Base-by-base conservation (phyloP, 2,797 vertebrate species). In the Cyclopterus lumpus region DNA sequence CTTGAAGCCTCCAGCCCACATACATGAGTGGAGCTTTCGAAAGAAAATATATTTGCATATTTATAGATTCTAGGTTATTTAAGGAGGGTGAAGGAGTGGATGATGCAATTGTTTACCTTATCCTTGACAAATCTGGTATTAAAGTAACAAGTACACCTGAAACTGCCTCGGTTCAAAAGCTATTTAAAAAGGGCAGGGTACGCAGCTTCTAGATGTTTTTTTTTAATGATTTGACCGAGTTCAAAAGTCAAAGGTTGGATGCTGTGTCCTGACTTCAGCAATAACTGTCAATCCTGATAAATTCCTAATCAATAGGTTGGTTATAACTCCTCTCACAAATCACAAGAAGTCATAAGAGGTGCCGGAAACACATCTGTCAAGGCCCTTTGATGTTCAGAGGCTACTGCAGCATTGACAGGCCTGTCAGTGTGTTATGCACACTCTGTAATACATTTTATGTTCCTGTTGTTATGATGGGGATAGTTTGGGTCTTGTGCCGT, bases 231-330 rank as follows among this genome's bases (percentile, higher is more conserved):
- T 80, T 67, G 20, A 61, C 54, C 26, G 57, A 53, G 69, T 74
- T 87, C 75, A 84, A 57, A 22, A 71, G 86, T 85, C 82, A 79
- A 26, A 80, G 88, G 88, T 91, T 89, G 83, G 51, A 65, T 12
- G 77, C 49, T 32, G 40, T 20, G n/a, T 65, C 68, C 82, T 71
- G 73, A 60, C 79, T 71, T 64, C 69, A 44, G 79, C 67, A 51
- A 68, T 82, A 85, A 80, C 77, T 87, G 76, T 89, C 86, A 77
- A 48, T 8, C 18, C 64, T 86, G 86, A 91, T 86, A 75, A 81
- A 83, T 64, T 76, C 73, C 55, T 70, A 69, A 80, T 89, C 89
- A 79, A 86, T 84, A 85, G 66, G 70, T 79, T 36, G 2, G 42
- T 14, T 61, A 38, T 87, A 80, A 59, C 64, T 71, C 22, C 82